Base-by-base conservation (phyloP, 2,113 vertebrate species). In the Sylvietta virens region DNA sequence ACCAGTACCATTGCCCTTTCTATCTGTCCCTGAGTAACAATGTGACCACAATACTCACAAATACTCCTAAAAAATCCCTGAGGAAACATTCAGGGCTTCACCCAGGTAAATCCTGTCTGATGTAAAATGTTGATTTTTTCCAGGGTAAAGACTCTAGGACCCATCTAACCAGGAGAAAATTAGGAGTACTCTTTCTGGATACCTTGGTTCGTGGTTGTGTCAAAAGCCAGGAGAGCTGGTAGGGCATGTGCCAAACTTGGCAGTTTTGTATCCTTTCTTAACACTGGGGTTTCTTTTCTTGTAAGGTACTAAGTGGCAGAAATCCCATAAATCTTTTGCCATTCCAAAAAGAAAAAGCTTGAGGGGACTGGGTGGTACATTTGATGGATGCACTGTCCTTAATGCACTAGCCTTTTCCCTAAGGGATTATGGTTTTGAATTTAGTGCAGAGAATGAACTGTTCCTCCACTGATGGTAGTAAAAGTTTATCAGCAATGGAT, bases 311-410 rank as follows among this genome's bases (percentile, higher is more conserved):
- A 96, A 96, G 50, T 88, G 67, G 85, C 84, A 82, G 87, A 72
- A 94, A 94, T 85, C 70, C 54, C 86, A 88, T 83, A 56, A 86
- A 92, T 96, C 88, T 96, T 77, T 96, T 77, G 18, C 71, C 71
- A 71, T 95, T 97, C 95, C 95, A 93, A 97, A 95, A 95, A 81
- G 78, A 74, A 83, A 95, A 94, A 77, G 70, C 86, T 86, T 30
- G 31, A 92, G 85, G 95, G 89, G 88, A 88, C 83, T 37, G 83
- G 86, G 83, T 86, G 91, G 88, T 87, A 53, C 42, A 28, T 74
- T 50, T 81, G 81, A 91, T 82, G 81, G 91, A 95, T 93, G 83
- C 66, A 45, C 86, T 93, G 70, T 87, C 92, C 74, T 85, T 69
- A 81, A 94, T 82, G 77, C 83, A 88, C 89, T 94, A 60, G 53